A percentile compares a stretch with the other conserved stretches of the same genome.
Conservation (phyloP, 2,797 vertebrate genomes). For the Rhincodon typus region DNA sequence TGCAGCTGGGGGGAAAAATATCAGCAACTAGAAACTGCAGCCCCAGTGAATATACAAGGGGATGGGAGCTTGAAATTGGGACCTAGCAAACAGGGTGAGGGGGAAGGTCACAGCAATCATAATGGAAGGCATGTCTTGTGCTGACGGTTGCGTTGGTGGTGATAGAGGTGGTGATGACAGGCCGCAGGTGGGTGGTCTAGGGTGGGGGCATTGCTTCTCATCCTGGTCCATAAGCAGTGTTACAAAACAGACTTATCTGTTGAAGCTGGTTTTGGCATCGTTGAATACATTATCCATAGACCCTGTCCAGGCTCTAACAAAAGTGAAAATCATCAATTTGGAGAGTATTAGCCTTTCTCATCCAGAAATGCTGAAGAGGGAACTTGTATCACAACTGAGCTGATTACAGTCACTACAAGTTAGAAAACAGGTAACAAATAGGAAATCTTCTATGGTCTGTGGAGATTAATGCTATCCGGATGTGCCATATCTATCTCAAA, state of each 20-base stretch:
- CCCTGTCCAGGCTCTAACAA: background rate
- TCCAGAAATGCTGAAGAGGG: background rate
- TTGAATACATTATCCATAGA: background rate
- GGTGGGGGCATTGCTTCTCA: background rate
- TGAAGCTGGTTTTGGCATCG: background rate
- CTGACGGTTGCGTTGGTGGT: background rate
- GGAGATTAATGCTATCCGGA: background rate
- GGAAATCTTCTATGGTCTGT: background rate
- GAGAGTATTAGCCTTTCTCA: background rate
- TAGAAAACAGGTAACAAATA: background rate
- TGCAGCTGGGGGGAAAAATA: background rate
- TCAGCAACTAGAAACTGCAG: background rate
- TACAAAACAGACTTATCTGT: background rate
- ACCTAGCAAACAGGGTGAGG: background rate
- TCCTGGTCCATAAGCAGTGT: background rate
- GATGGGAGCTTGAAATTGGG: background rate
- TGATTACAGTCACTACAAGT: background rate
- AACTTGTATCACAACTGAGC: background rate
- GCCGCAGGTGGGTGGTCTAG: no score
- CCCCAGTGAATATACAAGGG: background rate
- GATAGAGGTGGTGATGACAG: no score
- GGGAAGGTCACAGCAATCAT: background rate
- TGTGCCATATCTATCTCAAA: background rate
- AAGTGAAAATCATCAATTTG: background rate
- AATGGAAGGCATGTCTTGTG: background rate